Conservation (phyloP, 2,888 invertebrate genomes). For the Hesperia comma region DNA sequence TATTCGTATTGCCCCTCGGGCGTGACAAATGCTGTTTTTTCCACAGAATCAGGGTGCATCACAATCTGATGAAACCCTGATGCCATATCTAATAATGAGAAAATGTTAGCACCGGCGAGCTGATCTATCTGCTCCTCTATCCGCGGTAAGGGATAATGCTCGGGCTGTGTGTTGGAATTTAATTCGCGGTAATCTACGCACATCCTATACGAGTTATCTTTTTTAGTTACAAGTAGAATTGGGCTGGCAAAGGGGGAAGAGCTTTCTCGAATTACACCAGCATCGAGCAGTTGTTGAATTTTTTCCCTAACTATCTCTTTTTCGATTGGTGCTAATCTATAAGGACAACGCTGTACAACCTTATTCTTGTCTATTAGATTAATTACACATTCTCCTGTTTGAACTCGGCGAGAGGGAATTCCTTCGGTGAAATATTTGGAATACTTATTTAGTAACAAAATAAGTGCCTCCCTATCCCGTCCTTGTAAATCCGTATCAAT, state of each 20-base stretch:
- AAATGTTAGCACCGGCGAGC: conserved; percentile 43
- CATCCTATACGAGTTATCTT: conserved; percentile 40
- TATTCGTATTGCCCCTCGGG: conserved; percentile 43
- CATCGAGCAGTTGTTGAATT: conserved; percentile 41
- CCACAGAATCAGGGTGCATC: neutral
- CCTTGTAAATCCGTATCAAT: conserved; percentile 41
- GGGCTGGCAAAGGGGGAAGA: conserved; percentile 49
- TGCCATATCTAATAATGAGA: conserved; percentile 53
- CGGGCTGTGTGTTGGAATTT: conserved; percentile 45
- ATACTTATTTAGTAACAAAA: conserved; percentile 43
- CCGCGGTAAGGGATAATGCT: conserved; percentile 39
- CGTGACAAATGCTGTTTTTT: conserved; percentile 45
- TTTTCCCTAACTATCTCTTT: conserved; percentile 44
- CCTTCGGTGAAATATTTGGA: conserved; percentile 34
- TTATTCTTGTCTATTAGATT: neutral
- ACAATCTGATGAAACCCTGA: conserved; percentile 48
- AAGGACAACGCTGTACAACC: conserved; percentile 39
- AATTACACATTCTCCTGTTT: neutral
- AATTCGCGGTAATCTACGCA: conserved; percentile 45
- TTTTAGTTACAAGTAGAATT: conserved; percentile 40
- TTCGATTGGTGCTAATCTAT: conserved; percentile 42
- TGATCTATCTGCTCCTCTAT: conserved; percentile 27
- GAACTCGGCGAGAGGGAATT: neutral
- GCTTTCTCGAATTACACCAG: conserved; percentile 48
- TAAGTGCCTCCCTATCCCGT: neutral